Percentiles rank a stretch among this genome's conserved stretches.
Conservation (phyloP, 2,113 vertebrate species). For the Megaceryle maxima region DNA sequence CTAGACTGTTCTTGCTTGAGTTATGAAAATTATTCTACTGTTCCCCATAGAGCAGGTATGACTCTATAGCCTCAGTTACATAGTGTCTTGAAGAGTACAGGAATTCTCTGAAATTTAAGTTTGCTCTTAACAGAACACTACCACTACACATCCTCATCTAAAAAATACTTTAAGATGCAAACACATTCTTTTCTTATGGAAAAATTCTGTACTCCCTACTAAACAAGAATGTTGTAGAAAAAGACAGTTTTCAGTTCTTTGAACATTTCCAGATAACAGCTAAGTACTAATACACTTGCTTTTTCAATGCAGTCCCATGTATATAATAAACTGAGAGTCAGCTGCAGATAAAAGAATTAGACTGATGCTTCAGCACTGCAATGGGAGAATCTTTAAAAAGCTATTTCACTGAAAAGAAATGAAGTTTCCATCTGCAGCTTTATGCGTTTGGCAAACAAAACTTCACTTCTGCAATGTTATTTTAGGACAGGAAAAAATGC, state of each 20-base stretch:
- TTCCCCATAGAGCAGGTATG: background rate
- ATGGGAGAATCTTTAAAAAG: background rate
- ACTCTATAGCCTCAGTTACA: background rate
- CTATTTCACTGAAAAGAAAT: background rate
- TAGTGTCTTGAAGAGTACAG: background rate
- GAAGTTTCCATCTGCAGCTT: slow-evolving; percentile 17
- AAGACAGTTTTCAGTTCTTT: background rate
- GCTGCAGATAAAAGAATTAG: background rate
- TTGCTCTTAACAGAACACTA: background rate
- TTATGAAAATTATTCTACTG: background rate
- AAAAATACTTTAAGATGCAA: background rate
- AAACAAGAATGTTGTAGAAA: background rate
- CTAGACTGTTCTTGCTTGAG: background rate
- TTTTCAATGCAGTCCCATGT: background rate
- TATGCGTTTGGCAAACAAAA: background rate
- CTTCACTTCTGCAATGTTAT: slow-evolving; percentile 16
- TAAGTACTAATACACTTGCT: background rate
- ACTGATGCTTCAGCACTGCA: background rate
- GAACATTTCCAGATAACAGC: background rate
- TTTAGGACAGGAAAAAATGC: slow-evolving; percentile 39
- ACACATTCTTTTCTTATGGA: background rate
- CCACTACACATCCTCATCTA: background rate
- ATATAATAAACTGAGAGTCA: background rate
- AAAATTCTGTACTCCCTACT: background rate
- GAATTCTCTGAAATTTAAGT: background rate